These are phyloP conservation scores for Drosophila rubida DNA, from an alignment of 2,888 invertebrate genomes.

Conservation along the genomic window DNA sequence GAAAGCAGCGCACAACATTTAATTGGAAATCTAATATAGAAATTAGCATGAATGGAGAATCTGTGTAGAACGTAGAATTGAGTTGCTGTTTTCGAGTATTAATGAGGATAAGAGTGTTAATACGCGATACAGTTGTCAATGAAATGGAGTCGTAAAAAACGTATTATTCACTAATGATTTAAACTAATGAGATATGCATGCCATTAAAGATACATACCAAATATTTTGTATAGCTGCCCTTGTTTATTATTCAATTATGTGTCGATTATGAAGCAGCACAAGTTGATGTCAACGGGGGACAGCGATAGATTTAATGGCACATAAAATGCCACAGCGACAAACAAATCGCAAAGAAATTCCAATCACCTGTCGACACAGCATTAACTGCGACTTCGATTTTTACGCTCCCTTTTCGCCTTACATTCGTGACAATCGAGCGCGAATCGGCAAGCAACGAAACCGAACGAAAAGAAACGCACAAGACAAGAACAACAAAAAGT, in stretches of 20 bases:
- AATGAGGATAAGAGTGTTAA: too few species aligned
- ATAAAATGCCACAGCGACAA: conserved; percentile 22
- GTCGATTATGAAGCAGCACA: conserved; percentile 26
- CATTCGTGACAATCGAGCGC: conserved; percentile 33
- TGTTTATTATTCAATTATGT: conserved; percentile 35
- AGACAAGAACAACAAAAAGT: conserved; percentile 1
- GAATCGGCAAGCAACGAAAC: conserved; percentile 9
- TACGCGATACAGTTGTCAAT: too few species aligned
- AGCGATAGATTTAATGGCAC: conserved; percentile 54
- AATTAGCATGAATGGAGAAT: too few species aligned
- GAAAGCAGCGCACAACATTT: background rate
- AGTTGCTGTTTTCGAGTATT: too few species aligned
- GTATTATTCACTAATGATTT: background rate
- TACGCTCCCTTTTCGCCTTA: conserved; percentile 22
- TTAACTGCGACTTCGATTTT: conserved; percentile 24
- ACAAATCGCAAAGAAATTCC: conserved; percentile 36
- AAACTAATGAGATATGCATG: background rate
- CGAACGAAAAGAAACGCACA: background rate
- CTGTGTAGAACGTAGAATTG: too few species aligned
- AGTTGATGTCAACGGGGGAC: conserved; percentile 44
- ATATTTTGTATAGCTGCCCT: background rate
- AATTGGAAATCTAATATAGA: background rate
- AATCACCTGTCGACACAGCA: conserved; percentile 40
- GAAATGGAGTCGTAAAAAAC: background rate
- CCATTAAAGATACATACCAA: background rate